Percentiles rank a stretch among this genome's conserved stretches.
Evolutionary conservation across 2,888 invertebrate genomes (phyloP).

Genomic region (Pristionchus mayeri): DNA sequence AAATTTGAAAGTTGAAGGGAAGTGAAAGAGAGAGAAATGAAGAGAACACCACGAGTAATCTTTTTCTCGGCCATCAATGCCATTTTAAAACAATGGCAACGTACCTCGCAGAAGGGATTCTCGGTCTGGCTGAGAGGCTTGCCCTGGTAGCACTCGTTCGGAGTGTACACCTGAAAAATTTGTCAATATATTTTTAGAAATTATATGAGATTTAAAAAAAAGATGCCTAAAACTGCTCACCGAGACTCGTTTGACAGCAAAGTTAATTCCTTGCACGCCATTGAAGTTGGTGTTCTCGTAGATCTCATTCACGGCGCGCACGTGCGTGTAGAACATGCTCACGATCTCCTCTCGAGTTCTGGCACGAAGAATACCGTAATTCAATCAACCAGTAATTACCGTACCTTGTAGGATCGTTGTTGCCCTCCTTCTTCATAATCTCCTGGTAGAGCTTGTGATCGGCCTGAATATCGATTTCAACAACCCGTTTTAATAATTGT

Average conservation of each 20-base stretch:
- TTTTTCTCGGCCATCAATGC: too few relatives aligned
- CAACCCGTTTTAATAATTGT: constrained; percentile 79
- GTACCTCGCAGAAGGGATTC: constrained; percentile 78
- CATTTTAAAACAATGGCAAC: constrained; percentile 16
- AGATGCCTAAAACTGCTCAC: too few relatives aligned
- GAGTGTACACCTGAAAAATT: constrained; percentile 51
- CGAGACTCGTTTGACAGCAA: constrained; percentile 92
- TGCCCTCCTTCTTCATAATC: constrained; percentile 83
- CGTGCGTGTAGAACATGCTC: constrained; percentile 96
- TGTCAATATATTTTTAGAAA: too few relatives aligned
- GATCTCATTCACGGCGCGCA: constrained; percentile 97
- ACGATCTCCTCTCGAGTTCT: constrained; percentile 95
- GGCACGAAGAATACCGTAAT: constrained; percentile 29
- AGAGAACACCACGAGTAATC: not conserved
- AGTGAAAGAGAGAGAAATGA: not conserved
- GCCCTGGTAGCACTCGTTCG: constrained; percentile 41
- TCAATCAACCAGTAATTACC: constrained; percentile 49
- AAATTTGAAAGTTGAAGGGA: not conserved
- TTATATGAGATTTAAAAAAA: too few relatives aligned
- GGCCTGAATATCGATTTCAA: constrained; percentile 87
- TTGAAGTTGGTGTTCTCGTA: constrained; percentile 95
- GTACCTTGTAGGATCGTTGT: constrained; percentile 74
- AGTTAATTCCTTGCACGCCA: constrained; percentile 95
- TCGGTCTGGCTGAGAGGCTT: constrained; percentile 74
- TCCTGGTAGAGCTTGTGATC: constrained; percentile 98